These are phyloP conservation scores for Prorops nasuta DNA, from an alignment of 1,140 invertebrate genomes.

Conservation along the genomic window DNA sequence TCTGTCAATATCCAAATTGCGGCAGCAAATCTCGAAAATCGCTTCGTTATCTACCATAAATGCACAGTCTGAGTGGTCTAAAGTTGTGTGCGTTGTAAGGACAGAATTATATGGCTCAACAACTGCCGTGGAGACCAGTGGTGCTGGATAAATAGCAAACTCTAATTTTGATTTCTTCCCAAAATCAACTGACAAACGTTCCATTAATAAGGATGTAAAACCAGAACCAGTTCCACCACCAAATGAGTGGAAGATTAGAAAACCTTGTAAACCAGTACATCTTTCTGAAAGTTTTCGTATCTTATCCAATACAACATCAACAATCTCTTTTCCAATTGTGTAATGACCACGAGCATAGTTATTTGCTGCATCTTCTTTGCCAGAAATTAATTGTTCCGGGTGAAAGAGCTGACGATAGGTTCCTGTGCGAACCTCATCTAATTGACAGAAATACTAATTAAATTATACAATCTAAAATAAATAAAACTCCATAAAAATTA, in stretches of 20 bases:
- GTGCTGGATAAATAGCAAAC: constrained; percentile 72
- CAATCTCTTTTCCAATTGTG: background rate
- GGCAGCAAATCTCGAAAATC: constrained; percentile 74
- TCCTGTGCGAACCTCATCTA: background rate
- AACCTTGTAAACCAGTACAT: background rate
- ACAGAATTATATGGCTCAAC: background rate
- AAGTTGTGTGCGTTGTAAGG: constrained; percentile 70
- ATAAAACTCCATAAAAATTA: background rate
- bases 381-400: background rate
- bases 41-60: constrained; percentile 65
- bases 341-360: too few species aligned
- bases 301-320: background rate
- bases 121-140: background rate
- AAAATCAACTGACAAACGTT: background rate
- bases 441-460: background rate
- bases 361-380: background rate
- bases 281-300: background rate
- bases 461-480: background rate
- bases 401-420: background rate
- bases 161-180: constrained; percentile 77
- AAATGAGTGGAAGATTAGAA: background rate
- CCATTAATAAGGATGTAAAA: background rate
- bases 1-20: background rate
- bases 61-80: background rate
- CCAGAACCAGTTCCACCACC: constrained; percentile 55